These are phyloP conservation scores for Listronotus oregonensis DNA, from an alignment of 1,140 invertebrate species.

Conservation along the genomic window DNA sequence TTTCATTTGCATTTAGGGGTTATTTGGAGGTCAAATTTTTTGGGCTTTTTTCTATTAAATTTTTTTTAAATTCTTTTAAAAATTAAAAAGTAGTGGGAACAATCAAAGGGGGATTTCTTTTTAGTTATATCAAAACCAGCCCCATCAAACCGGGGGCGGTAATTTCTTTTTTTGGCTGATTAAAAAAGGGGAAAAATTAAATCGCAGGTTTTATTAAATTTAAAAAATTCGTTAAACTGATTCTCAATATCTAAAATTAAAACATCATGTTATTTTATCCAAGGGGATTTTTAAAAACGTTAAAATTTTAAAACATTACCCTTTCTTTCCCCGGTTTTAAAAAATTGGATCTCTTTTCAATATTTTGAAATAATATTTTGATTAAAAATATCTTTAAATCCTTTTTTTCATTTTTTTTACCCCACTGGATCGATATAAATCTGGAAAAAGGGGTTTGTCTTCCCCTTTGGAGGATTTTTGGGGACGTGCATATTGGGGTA, in stretches of 20 bases:
- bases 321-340: slow-evolving; percentile 24
- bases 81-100: slow-evolving; percentile 67
- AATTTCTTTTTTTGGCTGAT: slow-evolving; percentile 24
- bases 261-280: slow-evolving; percentile 50
- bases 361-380: slow-evolving; percentile 10
- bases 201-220: slow-evolving; percentile 68
- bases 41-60: slow-evolving; percentile 23
- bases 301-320: too few relatives aligned
- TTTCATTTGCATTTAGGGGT: slow-evolving; percentile 60
- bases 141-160: slow-evolving; percentile 47
- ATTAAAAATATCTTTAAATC: not conserved
- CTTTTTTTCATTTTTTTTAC: slow-evolving; percentile 63
- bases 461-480: slow-evolving; percentile 54
- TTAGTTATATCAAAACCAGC: slow-evolving; percentile 42
- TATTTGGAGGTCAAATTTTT: slow-evolving; percentile 64
- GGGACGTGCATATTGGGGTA: slow-evolving; percentile 53
- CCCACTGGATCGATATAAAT: slow-evolving; percentile 68
- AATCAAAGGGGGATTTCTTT: slow-evolving; percentile 60
- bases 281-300: too few relatives aligned
- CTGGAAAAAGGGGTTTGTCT: slow-evolving; percentile 53
- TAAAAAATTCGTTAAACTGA: slow-evolving; percentile 50
- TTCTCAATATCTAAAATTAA: slow-evolving; percentile 46
- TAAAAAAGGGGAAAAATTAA: slow-evolving; percentile 54
- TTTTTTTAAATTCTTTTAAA: slow-evolving; percentile 50
- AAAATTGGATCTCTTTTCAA: slow-evolving; percentile 5